phyloP scores from a whole-genome alignment of 2,888 invertebrate species.

The Sminthurinus aureus region DNA sequence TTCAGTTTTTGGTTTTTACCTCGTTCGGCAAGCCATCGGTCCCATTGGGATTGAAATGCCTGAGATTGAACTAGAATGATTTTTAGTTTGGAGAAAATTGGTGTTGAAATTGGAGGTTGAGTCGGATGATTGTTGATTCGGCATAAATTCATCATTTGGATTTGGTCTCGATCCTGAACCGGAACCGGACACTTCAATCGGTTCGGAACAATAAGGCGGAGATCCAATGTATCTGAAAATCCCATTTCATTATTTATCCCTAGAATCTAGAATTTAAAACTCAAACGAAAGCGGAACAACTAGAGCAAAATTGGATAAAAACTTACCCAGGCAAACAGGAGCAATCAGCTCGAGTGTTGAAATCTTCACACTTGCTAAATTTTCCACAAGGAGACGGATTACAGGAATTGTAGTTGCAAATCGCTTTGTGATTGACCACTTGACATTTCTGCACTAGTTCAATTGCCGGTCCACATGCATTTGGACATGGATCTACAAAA shows the following conservation, averaged over 20 bases:
- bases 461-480: not conserved
- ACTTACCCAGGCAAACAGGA: slow-evolving; percentile 30
- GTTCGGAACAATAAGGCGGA: not conserved
- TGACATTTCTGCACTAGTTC: slow-evolving; percentile 7
- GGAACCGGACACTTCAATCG: not conserved
- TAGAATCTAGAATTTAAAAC: no score
- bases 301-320: no score
- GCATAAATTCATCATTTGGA: no score
- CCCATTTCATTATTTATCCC: no score
- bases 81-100: no score
- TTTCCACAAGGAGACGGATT: slow-evolving; percentile 38
- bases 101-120: no score
- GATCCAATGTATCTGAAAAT: not conserved
- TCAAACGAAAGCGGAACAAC: no score
- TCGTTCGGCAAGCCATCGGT: no score
- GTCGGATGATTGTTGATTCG: no score
- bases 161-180: not conserved
- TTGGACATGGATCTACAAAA: slow-evolving; percentile 38
- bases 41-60: no score
- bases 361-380: slow-evolving; percentile 32
- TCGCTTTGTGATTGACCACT: slow-evolving; percentile 24
- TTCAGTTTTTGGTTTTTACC: no score
- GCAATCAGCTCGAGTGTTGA: not conserved
- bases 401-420: slow-evolving; percentile 32
- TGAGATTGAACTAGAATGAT: no score